Evolutionary conservation across 2,797 vertebrate genomes (phyloP).

Genomic region (Sternotherus odoratus): DNA sequence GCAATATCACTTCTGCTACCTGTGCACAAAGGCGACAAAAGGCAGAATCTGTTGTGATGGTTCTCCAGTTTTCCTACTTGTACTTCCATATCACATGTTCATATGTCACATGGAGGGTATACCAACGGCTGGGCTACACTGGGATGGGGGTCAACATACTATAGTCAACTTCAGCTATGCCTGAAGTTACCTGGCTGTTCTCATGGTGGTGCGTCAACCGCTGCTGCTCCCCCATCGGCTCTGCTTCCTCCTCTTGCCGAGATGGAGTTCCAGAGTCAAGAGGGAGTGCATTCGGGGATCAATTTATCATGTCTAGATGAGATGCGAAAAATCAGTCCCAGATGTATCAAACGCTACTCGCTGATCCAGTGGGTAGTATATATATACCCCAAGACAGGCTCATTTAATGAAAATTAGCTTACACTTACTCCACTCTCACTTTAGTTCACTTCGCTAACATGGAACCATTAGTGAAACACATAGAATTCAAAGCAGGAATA

Average conservation of each 20-base stretch:
- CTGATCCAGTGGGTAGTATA: too few species aligned
- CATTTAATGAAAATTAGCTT: neutral
- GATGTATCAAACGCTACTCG: too few species aligned
- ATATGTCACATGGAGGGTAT: neutral
- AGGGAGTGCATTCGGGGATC: too few species aligned
- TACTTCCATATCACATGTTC: neutral
- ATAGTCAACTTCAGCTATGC: too few species aligned
- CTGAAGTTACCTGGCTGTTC: too few species aligned
- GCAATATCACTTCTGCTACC: neutral
- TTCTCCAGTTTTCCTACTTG: neutral
- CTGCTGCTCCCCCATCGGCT: too few species aligned
- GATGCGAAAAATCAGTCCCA: too few species aligned
- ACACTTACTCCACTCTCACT: neutral
- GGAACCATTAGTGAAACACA: constrained; percentile 4
- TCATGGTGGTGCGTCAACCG: too few species aligned
- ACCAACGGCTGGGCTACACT: neutral
- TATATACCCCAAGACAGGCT: neutral
- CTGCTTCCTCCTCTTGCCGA: too few species aligned
- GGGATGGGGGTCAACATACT: too few species aligned
- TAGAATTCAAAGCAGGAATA: neutral
- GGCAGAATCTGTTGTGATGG: neutral
- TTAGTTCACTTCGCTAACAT: neutral
- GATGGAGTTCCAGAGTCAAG: too few species aligned
- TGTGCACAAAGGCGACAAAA: neutral
- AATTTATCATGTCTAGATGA: too few species aligned